phyloP scores from a whole-genome alignment of 1,140 invertebrate species.

The Hypsibius dujardini region DNA sequence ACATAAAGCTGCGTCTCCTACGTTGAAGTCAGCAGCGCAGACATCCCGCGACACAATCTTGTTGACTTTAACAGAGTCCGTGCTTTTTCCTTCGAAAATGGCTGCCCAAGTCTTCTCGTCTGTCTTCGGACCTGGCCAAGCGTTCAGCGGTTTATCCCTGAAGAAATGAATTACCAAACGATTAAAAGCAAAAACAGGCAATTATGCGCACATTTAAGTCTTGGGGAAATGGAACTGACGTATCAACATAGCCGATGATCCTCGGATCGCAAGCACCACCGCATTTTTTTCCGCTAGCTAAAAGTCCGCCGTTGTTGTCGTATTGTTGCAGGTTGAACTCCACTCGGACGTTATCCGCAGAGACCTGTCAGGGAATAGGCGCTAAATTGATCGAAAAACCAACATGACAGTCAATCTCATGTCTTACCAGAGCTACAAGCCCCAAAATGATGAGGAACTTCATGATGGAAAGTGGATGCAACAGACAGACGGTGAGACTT shows the following conservation, averaged over 20 bases:
- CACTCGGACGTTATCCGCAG: neutral
- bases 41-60: neutral
- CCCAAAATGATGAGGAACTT: neutral
- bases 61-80: neutral
- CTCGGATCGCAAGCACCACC: neutral
- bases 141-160: neutral
- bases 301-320: slow-evolving; percentile 4
- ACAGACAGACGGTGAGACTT: too few species aligned
- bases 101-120: neutral
- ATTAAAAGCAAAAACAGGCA: neutral
- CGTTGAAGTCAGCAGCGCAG: neutral
- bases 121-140: neutral
- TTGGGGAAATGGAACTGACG: neutral
- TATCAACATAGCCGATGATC: neutral
- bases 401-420: too few species aligned
- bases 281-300: neutral
- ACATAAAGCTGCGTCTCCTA: too few species aligned
- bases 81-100: neutral
- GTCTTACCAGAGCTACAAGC: neutral
- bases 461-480: neutral
- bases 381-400: too few species aligned
- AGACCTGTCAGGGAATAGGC: too few species aligned
- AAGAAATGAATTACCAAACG: neutral
- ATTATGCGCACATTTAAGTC: too few species aligned
- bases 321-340: neutral